Conservation (phyloP, 2,113 vertebrate species). For the Solea solea region DNA sequence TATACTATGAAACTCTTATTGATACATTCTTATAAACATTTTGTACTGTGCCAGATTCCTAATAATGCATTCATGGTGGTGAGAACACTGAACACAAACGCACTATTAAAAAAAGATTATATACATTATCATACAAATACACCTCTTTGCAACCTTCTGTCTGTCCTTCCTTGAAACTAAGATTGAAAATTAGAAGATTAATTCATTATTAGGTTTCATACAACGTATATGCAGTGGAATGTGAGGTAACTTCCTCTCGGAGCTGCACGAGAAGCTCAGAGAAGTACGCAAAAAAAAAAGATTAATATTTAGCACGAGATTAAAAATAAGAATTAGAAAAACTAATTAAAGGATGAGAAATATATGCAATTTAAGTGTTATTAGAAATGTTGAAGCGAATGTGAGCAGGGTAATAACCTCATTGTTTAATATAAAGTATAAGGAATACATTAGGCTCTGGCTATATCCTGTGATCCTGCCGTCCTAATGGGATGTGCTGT, state of each 20-base stretch:
- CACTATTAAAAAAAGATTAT: neutral
- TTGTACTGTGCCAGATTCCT: no score
- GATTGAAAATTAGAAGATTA: neutral
- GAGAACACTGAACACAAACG: no score
- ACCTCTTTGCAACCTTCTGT: neutral
- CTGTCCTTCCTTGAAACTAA: constrained; percentile 14
- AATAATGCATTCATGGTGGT: no score
- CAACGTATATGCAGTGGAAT: neutral
- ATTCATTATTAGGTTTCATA: neutral
- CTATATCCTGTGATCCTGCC: neutral
- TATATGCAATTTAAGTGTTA: neutral
- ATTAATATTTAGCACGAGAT: neutral
- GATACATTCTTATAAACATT: no score
- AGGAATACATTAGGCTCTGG: neutral
- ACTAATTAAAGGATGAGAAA: neutral
- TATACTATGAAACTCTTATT: no score
- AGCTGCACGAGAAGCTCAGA: neutral
- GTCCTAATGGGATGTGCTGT: neutral
- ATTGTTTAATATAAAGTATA: neutral
- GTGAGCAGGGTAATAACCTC: neutral
- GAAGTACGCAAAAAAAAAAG: neutral
- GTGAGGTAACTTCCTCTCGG: neutral
- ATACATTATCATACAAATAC: constrained; percentile 37
- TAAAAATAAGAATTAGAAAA: neutral
- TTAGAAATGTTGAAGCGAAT: neutral